A percentile compares a stretch with the other conserved stretches of the same genome.
These are phyloP conservation scores for Calameuta pallipes DNA, from an alignment of 2,888 invertebrate species.

Conservation along the genomic window DNA sequence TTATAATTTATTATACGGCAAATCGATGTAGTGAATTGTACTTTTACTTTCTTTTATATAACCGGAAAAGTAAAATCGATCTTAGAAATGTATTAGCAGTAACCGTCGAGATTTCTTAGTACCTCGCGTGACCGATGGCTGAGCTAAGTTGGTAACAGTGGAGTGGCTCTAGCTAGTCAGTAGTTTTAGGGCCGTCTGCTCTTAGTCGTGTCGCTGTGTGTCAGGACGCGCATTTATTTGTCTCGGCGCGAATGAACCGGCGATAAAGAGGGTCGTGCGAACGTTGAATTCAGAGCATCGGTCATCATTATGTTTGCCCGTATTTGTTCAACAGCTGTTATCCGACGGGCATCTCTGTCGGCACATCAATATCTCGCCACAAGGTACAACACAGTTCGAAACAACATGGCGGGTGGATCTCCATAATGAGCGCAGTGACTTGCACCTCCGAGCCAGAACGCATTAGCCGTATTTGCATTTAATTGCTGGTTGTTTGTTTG, in stretches of 20 bases:
- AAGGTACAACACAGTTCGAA: slow-evolving; percentile 38
- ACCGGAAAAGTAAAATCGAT: background rate
- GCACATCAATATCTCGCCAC: slow-evolving; percentile 48
- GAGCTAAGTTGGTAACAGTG: background rate
- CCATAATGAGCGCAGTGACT: slow-evolving; percentile 62
- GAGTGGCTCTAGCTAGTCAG: background rate
- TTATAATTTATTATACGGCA: background rate
- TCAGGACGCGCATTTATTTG: background rate
- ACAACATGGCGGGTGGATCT: slow-evolving; percentile 59
- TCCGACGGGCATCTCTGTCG: slow-evolving; percentile 27
- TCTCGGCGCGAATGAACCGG: background rate
- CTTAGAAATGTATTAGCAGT: background rate
- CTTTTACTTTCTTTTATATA: background rate
- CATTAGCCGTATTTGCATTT: slow-evolving; percentile 65
- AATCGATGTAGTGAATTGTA: background rate
- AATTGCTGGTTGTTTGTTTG: slow-evolving; percentile 65
- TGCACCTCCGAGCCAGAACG: slow-evolving; percentile 60
- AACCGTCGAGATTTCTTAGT: background rate
- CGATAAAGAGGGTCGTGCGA: background rate
- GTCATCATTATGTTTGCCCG: slow-evolving; percentile 29
- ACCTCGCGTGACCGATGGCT: background rate
- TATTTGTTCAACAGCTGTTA: slow-evolving; percentile 31
- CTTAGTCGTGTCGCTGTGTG: background rate
- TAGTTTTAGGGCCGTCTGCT: background rate
- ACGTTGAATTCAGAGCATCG: slow-evolving; percentile 1